Conservation (phyloP, 2,888 invertebrate species). For the Mechanitis messenoides region DNA sequence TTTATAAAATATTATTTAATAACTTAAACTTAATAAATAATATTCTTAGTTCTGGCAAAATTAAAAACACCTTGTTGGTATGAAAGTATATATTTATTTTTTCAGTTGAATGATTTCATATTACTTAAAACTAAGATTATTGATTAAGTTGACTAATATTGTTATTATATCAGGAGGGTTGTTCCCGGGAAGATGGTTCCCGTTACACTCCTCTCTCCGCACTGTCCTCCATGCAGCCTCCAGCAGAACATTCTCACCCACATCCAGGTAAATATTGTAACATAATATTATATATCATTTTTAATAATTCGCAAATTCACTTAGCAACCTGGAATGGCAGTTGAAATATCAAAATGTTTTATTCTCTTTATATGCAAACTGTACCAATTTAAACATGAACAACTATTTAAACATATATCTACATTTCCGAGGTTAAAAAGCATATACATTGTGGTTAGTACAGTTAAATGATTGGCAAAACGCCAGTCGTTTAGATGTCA, state of each 20-base stretch:
- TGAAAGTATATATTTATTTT: background rate
- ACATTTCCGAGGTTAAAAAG: constrained; percentile 18
- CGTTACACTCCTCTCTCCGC: constrained; percentile 90
- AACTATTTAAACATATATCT: background rate
- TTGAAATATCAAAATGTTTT: too few species aligned
- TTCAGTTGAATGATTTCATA: background rate
- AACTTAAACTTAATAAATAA: too few species aligned
- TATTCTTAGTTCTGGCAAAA: too few species aligned
- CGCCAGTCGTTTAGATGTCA: constrained; percentile 44
- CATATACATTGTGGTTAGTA: constrained; percentile 21
- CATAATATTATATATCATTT: too few species aligned
- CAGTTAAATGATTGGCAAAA: constrained; percentile 29
- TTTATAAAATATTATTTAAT: too few species aligned
- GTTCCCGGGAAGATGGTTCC: constrained; percentile 61
- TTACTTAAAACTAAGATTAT: background rate
- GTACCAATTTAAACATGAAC: too few species aligned
- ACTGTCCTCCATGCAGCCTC: constrained; percentile 91
- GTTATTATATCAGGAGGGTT: constrained; percentile 56
- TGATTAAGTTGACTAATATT: background rate
- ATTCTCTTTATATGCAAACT: too few species aligned
- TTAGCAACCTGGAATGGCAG: too few species aligned
- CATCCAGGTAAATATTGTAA: constrained; percentile 69
- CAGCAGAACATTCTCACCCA: constrained; percentile 74
- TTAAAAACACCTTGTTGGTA: too few species aligned
- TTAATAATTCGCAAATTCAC: too few species aligned